Base-by-base conservation (phyloP, 2,888 invertebrate species). In the Cybosia mesomella region DNA sequence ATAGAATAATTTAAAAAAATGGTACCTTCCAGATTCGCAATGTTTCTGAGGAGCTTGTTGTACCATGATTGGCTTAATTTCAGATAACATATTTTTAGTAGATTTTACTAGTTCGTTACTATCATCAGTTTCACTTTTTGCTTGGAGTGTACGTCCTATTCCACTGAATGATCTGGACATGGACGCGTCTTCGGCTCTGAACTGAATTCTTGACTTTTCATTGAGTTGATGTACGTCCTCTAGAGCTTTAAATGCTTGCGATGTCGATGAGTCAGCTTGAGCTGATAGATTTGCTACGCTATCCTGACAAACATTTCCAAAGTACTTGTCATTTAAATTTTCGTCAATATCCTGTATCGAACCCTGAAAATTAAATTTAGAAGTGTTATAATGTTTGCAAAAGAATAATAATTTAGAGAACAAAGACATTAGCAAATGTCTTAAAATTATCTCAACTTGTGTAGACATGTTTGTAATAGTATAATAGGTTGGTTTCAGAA, bases 311-410 rank as follows among this genome's bases (percentile, higher is more conserved):
- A 32, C 7, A 32, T 21, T 13, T n/a, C 57, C 39, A 43, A 28
- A 28, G 43, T 58, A 43, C 28, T 57, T 57, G 2, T 64, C 39
- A n/a, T 28, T 28, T 18, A 58, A 58, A 13, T 43, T 39, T 28
- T 54, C 22, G 7, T 64, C 64, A 36, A 18, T 93, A 74, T 93
- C 91, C 75, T 85, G 83, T 79, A 83, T 77, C 2, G 90, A 83
- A 61, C 92, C 82, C 93, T 92, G n/a, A n/a, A 55, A 36, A 18
- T 22, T 10, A 15, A 3, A 54, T 0, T 13, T 4, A 15, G 15
- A 39, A 39, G 39, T 39, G 28, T 28, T 2, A 36, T 13, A 39
- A 39, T 34, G 8, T 7, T 10, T 34, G 9, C n/a, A 10, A 8
- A 34, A 55, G 4, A 36, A 32, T 49, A 18, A 49, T 54, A n/a